Evolutionary conservation across 1,140 invertebrate species (phyloP).

Genomic region (Frieseomelitta varia): DNA sequence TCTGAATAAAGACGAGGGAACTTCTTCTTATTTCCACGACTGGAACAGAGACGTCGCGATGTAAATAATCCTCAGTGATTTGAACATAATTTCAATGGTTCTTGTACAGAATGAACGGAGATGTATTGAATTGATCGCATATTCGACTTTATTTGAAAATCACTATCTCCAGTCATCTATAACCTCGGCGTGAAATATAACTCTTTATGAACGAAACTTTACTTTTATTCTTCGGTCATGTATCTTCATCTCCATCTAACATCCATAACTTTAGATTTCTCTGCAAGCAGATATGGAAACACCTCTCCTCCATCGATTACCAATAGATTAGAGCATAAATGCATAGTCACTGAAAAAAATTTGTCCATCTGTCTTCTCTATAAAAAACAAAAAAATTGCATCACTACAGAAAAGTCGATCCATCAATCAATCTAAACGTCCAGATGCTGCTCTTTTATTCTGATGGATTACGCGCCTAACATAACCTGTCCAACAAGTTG

Average conservation of each 20-base stretch:
- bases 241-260: background rate
- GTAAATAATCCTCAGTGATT: constrained; percentile 22
- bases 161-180: background rate
- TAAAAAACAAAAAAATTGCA: background rate
- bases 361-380: background rate
- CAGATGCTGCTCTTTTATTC: background rate
- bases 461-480: constrained; percentile 14
- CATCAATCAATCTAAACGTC: constrained; percentile 52
- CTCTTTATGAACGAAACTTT: background rate
- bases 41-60: background rate
- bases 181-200: no score
- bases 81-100: constrained; percentile 37
- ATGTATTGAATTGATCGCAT: background rate
- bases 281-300: background rate
- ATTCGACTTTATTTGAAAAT: background rate
- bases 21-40: constrained; percentile 15
- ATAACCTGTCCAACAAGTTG: no score
- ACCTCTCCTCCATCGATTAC: background rate
- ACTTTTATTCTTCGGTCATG: background rate
- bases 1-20: constrained; percentile 13
- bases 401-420: constrained; percentile 25
- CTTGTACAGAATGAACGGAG: background rate
- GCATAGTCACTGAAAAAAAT: background rate
- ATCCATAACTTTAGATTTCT: background rate
- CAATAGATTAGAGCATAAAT: background rate